phyloP scores from a whole-genome alignment of 1,140 invertebrate species.

The Drosophila saltans region DNA sequence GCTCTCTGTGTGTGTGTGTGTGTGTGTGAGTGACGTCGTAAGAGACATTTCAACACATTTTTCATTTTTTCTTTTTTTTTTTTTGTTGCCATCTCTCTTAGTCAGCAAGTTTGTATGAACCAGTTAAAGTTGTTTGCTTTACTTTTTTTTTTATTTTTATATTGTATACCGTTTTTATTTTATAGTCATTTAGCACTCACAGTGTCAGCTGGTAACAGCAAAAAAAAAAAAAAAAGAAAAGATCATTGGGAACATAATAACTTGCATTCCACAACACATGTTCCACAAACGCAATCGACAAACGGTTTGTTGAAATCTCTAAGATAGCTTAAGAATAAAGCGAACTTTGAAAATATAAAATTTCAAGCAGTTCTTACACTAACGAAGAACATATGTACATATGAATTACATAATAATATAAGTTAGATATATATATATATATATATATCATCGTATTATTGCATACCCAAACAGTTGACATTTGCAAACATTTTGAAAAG shows the following conservation, averaged over 20 bases:
- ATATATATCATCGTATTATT: too few species aligned
- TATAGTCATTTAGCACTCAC: constrained; percentile 9
- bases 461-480: too few species aligned
- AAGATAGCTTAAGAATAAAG: background rate
- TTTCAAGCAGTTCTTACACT: too few species aligned
- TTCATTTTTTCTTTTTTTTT: background rate
- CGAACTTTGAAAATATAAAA: too few species aligned
- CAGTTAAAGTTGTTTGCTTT: constrained; percentile 4
- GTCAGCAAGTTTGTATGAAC: background rate
- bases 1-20: background rate
- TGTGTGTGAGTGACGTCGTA: background rate
- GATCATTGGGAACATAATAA: background rate
- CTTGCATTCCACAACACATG: background rate
- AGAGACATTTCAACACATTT: constrained; percentile 6
- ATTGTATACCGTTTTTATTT: constrained; percentile 14
- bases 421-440: too few species aligned
- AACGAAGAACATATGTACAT: too few species aligned
- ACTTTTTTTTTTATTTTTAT: background rate
- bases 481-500: background rate
- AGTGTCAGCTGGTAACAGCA: constrained; percentile 9
- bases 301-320: background rate
- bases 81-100: background rate
- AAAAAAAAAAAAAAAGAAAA: background rate
- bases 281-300: background rate
- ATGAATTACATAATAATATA: too few species aligned